Evolutionary conservation across 2,888 invertebrate genomes (phyloP).

Genomic region (Aphodius sticticus): DNA sequence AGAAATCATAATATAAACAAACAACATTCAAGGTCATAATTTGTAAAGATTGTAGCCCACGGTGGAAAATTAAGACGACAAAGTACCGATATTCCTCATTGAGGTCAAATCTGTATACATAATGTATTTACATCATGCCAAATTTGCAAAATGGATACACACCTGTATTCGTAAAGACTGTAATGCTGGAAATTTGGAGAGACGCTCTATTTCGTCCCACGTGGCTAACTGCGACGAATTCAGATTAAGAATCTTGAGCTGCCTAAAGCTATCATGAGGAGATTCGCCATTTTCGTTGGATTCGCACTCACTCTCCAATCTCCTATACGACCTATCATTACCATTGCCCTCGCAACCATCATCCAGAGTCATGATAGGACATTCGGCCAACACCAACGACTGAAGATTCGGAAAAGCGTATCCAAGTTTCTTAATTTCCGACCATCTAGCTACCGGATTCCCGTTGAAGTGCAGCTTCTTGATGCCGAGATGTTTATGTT

Average conservation of each 20-base stretch:
- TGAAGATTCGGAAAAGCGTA: conserved; percentile 86
- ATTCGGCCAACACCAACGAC: conserved; percentile 85
- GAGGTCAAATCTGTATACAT: too few relatives aligned
- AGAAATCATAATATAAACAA: neutral
- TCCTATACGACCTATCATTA: conserved; percentile 53
- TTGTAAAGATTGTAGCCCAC: too few relatives aligned
- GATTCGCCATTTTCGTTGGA: conserved; percentile 66
- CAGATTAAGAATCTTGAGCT: conserved; percentile 81
- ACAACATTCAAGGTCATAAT: neutral
- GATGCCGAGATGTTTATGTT: conserved; percentile 68
- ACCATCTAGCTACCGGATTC: conserved; percentile 86
- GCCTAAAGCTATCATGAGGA: conserved; percentile 71
- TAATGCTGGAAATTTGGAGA: conserved; percentile 83
- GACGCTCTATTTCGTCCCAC: conserved; percentile 90
- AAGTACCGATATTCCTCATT: too few relatives aligned
- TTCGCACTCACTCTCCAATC: conserved; percentile 65
- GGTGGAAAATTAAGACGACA: too few relatives aligned
- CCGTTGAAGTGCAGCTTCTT: conserved; percentile 87
- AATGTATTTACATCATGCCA: too few relatives aligned
- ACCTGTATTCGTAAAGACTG: conserved; percentile 86
- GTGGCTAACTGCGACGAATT: conserved; percentile 83
- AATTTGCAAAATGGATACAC: conserved; percentile 22
- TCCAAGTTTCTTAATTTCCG: conserved; percentile 83
- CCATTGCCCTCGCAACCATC: conserved; percentile 39
- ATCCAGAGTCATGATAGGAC: conserved; percentile 72